phyloP scores from a whole-genome alignment of 2,113 vertebrate species.

The Brachionichthys hirsutus region DNA sequence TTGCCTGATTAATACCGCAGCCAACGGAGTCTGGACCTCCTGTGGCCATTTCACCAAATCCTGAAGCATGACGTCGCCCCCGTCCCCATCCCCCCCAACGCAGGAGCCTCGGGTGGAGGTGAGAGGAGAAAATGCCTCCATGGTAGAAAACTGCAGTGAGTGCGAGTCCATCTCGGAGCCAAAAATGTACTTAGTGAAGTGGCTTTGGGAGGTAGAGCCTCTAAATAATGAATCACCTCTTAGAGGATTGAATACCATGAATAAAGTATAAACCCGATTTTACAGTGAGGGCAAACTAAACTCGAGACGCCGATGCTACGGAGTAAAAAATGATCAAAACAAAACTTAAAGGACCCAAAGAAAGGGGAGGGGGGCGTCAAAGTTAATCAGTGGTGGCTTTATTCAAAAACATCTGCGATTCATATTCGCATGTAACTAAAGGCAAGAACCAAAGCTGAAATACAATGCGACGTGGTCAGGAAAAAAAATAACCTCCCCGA shows the following conservation, averaged over 20 bases:
- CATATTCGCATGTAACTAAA: slow-evolving; percentile 27
- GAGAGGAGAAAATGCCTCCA: slow-evolving; percentile 30
- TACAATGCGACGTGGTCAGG: slow-evolving; percentile 37
- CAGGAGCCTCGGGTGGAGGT: slow-evolving; percentile 14
- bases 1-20: slow-evolving; percentile 68
- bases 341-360: not conserved
- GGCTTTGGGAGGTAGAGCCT: slow-evolving; percentile 66
- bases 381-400: slow-evolving; percentile 5
- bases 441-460: slow-evolving; percentile 41
- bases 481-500: slow-evolving; percentile 7
- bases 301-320: slow-evolving; percentile 19
- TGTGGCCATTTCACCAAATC: slow-evolving; percentile 50
- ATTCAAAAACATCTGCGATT: slow-evolving; percentile 51
- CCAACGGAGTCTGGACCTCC: slow-evolving; percentile 64
- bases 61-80: slow-evolving; percentile 44
- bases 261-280: slow-evolving; percentile 71
- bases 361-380: not conserved
- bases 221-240: slow-evolving; percentile 74
- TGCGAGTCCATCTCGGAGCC: slow-evolving; percentile 60
- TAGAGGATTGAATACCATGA: slow-evolving; percentile 74
- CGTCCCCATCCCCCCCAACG: no score
- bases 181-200: slow-evolving; percentile 74
- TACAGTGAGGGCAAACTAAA: slow-evolving; percentile 47
- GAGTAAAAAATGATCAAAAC: slow-evolving; percentile 25
- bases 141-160: slow-evolving; percentile 51